phyloP scores from a whole-genome alignment of 2,797 vertebrate genomes.

The Manis pentadactyla region DNA sequence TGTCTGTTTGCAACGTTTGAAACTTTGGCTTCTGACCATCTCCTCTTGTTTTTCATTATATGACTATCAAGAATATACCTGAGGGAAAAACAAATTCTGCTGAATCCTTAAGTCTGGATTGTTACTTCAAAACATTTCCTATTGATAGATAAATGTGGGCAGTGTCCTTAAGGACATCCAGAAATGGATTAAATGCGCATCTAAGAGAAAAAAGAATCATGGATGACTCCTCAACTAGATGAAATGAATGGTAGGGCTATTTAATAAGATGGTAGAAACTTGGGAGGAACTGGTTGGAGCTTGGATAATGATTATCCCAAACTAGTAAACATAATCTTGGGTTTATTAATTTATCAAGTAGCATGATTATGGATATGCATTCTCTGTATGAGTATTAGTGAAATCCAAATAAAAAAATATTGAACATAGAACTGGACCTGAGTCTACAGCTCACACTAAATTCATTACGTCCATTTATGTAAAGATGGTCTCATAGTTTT shows the following conservation, averaged over 20 bases:
- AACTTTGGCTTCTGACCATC: constrained; percentile 10
- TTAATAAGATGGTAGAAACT: background rate
- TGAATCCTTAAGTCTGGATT: background rate
- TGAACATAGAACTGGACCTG: background rate
- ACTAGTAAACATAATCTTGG: background rate
- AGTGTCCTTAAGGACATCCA: background rate
- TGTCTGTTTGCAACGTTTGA: background rate
- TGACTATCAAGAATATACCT: background rate
- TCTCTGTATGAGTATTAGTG: background rate
- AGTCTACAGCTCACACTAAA: background rate
- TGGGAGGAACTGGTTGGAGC: background rate
- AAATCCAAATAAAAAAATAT: background rate
- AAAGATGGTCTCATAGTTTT: background rate
- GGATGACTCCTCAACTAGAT: background rate
- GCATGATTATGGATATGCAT: background rate
- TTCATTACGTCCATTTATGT: background rate
- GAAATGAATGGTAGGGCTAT: background rate
- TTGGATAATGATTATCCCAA: background rate
- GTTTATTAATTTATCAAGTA: background rate
- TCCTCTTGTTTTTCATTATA: constrained; percentile 18
- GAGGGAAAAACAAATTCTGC: background rate
- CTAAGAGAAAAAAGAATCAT: background rate
- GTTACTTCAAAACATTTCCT: background rate
- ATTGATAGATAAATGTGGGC: background rate
- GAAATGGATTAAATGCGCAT: background rate